Evolutionary conservation across 2,797 vertebrate genomes (phyloP).

Genomic region (Taenioides sp.): DNA sequence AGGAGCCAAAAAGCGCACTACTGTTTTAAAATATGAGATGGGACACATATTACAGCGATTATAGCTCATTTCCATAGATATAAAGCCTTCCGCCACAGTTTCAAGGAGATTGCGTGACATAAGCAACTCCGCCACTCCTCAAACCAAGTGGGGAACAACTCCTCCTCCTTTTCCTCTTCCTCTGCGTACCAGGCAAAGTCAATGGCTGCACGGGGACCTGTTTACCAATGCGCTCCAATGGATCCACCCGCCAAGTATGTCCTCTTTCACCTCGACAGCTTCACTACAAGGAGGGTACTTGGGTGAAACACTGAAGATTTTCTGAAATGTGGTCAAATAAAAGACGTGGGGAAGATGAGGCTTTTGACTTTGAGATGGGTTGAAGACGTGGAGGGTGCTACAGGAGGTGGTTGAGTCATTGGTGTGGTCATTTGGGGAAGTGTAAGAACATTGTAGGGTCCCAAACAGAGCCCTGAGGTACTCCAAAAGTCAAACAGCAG

Average conservation of each 20-base stretch:
- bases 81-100: too few species aligned
- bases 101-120: slow-evolving; percentile 69
- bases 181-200: slow-evolving; percentile 50
- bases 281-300: slow-evolving; percentile 51
- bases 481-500: background rate
- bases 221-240: slow-evolving; percentile 61
- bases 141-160: slow-evolving; percentile 39
- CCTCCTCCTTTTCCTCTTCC: slow-evolving; percentile 51
- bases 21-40: slow-evolving; percentile 69
- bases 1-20: slow-evolving; percentile 49
- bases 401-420: slow-evolving; percentile 20
- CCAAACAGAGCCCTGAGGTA: slow-evolving; percentile 33
- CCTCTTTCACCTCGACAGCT: slow-evolving; percentile 54
- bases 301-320: slow-evolving; percentile 56
- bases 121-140: slow-evolving; percentile 43
- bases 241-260: slow-evolving; percentile 33
- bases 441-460: slow-evolving; percentile 19
- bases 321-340: slow-evolving; percentile 38
- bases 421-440: background rate
- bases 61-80: slow-evolving; percentile 74
- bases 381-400: slow-evolving; percentile 29
- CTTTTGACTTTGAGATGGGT: slow-evolving; percentile 59
- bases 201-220: slow-evolving; percentile 62
- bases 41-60: slow-evolving; percentile 76
- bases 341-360: slow-evolving; percentile 20